Base-by-base conservation (phyloP, 2,888 invertebrate genomes). In the Uropetala carovei region DNA sequence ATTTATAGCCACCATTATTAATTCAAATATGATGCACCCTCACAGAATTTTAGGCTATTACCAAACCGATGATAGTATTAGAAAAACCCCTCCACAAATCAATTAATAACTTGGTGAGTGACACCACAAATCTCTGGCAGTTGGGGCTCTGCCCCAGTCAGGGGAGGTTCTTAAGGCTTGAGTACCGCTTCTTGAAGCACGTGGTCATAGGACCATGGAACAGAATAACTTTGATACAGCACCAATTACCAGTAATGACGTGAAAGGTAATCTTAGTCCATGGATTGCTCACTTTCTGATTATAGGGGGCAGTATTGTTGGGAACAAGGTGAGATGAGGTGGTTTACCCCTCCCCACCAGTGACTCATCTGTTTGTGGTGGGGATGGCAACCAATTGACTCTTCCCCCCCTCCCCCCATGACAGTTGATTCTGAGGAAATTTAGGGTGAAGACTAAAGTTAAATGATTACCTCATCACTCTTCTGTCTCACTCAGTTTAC, bases 51-150 rank as follows among this genome's bases (percentile, higher is more conserved):
- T 64, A 27, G 10, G 43, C 8, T 43, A n/a, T 89, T 14, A 16
- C 5, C 11, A 68, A 30, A 0, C 43, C 60, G 60, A 68, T 89
- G 64, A 43, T 43, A 60, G 43, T n/a, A 27, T n/a, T 43, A 18
- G 68, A 16, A 89, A 83, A 43, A 64, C 89, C 89, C 89, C 43
- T 64, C 89, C 89, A 89, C 60, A 64, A 89, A 89, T 89, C 89
- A 89, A 64, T 89, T 89, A 89, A 89, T 89, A 89, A 64, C 89
- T 89, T 43, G 89, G 89, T 43, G 89, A 89, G 89, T 89, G 89
- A 89, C 89, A 89, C 64, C 56, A 89, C 64, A 59, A 89, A 89
- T 64, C 68, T 43, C 68, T 18, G 68, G 68, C 89, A 89, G 89
- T 89, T 89, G 89, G 64, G 89, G 64, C 60, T 89, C 68, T 89